Base-by-base conservation (phyloP, 2,113 vertebrate species). In the Murina feae region DNA sequence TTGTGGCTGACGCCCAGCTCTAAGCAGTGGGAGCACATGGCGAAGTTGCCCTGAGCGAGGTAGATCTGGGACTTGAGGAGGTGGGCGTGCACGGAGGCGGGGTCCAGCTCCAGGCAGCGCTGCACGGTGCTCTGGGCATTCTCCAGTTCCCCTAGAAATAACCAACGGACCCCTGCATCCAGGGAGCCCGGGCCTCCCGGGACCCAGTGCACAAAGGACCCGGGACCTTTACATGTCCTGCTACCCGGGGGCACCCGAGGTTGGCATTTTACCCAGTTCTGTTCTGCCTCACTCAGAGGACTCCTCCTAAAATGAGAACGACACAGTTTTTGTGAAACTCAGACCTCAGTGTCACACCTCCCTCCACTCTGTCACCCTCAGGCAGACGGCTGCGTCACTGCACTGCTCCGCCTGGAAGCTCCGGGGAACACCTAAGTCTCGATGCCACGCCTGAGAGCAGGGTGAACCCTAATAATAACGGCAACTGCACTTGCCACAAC, bases 1-100 rank as follows among this genome's bases (percentile, higher is more conserved):
- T 98, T 98, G 95, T 98, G 96, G 94, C 98, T 98, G 95, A 98
- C 95, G 0, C 97, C 98, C 65, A 97, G 94, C 96, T 99, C 98
- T 25, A 98, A 92, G 60, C 97, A 98, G 80, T 98, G 97, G 51
- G 98, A 97, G 39, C 98, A 98, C 93, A 98, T 98, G 78, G 96
- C 95, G 17, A 98, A 97, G 76, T 98, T 98, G 91, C 96, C 97
- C 85, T 97, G 97, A 28, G 94, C 96, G 63, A 98, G 95, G 90
- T 98, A 94, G 91, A 98, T 94, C 91, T 98, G 98, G n/a, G 98
- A 93, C 98, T 98, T 97, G 51, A 99, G 98, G 63, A 99, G 97
- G 93, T 98, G 98, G 44, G 97, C 84, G 0, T 98, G 98, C 1
- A 91, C 92, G 1, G 86, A 98, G 23, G 96, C 95, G 13, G 98